Evolutionary conservation across 1,140 invertebrate species (phyloP), one percentile per base, ranked within the genome.

Genomic region (Caenorhabditis inopinata): DNA sequence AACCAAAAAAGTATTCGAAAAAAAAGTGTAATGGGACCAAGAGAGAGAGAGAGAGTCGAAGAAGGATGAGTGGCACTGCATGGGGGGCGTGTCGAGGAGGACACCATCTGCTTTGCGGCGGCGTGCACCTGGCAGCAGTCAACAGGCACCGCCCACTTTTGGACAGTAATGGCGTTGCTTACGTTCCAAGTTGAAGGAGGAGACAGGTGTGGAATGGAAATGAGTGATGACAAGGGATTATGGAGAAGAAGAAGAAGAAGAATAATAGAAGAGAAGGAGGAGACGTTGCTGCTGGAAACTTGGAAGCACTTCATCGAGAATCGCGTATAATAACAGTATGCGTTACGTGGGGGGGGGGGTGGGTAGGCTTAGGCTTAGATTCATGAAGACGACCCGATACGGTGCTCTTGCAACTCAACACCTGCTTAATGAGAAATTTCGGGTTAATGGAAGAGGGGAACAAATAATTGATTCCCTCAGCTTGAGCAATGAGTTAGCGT

Each of bases 101-200:
- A 32, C 18, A 58, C 53, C 53, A 58, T 58, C 53, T 58, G 53
- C 53, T 58, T 58, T 14, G 53, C 53, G 53, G 53, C 53, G 53
- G 29, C 27, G 53, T 58, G 53, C 53, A 58, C 53, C 53, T 58
- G 53, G 53, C 53, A 58, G 29, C 53, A 58, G 29, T 11, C 53
- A 29, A 42, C 6, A 42, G 53, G 35, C 53, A 32, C 53, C 53
- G 29, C 53, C 53, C 27, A 14, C 29, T 58, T 25, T 51, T 58
- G 53, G 53, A 58, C 53, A 58, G 53, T 58, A 58, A 32, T 29
- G 53, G 53, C 27, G 53, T 58, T 58, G 27, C 53, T 25, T 42
- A 7, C 53, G 49, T 51, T 32, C 53, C 53, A 58, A 58, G 53
- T 58, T 58, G 14, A 58, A 58, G n/a, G 14, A 11, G 7, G 53